Evolutionary conservation across 2,113 vertebrate species (phyloP).

Genomic region (Poeciliopsis occidentalis): DNA sequence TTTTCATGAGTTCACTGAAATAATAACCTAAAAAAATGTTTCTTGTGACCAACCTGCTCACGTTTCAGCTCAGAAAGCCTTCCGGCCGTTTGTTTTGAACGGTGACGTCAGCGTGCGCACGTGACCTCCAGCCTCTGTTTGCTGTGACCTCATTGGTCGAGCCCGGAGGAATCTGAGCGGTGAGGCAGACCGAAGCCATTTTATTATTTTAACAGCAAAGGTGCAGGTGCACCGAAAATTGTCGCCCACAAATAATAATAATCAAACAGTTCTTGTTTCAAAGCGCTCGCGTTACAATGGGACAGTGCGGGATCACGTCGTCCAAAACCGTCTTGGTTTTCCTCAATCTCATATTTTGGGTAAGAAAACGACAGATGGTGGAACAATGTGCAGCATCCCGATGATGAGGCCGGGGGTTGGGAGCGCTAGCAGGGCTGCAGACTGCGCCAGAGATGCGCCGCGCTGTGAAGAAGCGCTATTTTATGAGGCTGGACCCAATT

Average conservation of each 20-base stretch:
- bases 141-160: slow-evolving; percentile 53
- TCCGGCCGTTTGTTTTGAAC: slow-evolving; percentile 49
- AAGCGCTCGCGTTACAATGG: slow-evolving; percentile 60
- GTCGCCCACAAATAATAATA: neutral
- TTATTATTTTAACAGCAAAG: slow-evolving; percentile 67
- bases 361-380: slow-evolving; percentile 72
- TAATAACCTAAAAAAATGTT: too few relatives aligned
- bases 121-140: slow-evolving; percentile 25
- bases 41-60: too few relatives aligned
- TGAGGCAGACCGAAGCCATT: slow-evolving; percentile 71
- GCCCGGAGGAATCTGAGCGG: slow-evolving; percentile 27
- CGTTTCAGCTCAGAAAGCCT: neutral
- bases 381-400: slow-evolving; percentile 50
- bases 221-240: slow-evolving; percentile 65
- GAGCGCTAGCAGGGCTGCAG: slow-evolving; percentile 42
- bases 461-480: neutral
- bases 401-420: slow-evolving; percentile 34
- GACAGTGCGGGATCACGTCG: slow-evolving; percentile 94
- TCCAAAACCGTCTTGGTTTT: slow-evolving; percentile 97
- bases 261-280: neutral
- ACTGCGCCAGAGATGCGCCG: slow-evolving; percentile 64
- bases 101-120: slow-evolving; percentile 37
- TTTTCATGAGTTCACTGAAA: too few relatives aligned
- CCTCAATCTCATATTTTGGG: slow-evolving; percentile 98
- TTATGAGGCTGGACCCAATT: neutral